Base-by-base conservation (phyloP, 2,113 vertebrate genomes). In the Rutilus rutilus region DNA sequence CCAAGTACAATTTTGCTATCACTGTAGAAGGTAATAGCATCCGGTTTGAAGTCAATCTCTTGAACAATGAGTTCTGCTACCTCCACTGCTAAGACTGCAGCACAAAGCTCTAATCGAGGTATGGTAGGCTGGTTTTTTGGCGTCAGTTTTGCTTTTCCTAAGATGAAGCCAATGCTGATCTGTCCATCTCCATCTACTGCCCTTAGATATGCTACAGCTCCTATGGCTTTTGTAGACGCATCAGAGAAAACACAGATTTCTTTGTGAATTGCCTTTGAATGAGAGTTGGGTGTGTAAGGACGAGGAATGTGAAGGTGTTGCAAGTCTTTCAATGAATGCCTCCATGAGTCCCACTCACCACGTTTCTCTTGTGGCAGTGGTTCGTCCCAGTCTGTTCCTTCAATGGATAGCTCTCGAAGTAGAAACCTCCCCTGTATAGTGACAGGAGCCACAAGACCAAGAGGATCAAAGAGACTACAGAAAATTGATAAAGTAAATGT, bases 391-490 rank as follows among this genome's bases (percentile, higher is more conserved):
- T 57, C 39, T 15, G 5, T 17, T 67, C 14, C 64, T 67, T 30
- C 14, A 67, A 6, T 33, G 5, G 27, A 33, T 30, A 85, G 65
- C 42, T 86, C 71, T 83, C 79, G 64, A 6, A 88, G 47, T 25
- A 88, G 21, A 25, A 74, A 78, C 59, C 77, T 83, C 8, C 86
- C 71, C 54, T 89, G 83, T n/a, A 89, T 86, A 17, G 86, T 67
- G 57, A 85, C 77, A 21, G 77, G 86, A 14, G 86, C 77, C 30
- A 45, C 54, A 6, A 89, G 45, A 8, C 79, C 80, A 15, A 83
- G 69, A 19, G 79, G 71, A 50, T 86, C 71, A 57, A 45, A 45
- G 42, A 45, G 21, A 78, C 73, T 81, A n/a, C n/a, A n/a, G n/a
- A n/a, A n/a, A n/a, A n/a, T n/a, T n/a, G n/a, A n/a, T n/a, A n/a